Conservation (phyloP, 2,888 invertebrate genomes). For the Rhaphigaster nebulosa region DNA sequence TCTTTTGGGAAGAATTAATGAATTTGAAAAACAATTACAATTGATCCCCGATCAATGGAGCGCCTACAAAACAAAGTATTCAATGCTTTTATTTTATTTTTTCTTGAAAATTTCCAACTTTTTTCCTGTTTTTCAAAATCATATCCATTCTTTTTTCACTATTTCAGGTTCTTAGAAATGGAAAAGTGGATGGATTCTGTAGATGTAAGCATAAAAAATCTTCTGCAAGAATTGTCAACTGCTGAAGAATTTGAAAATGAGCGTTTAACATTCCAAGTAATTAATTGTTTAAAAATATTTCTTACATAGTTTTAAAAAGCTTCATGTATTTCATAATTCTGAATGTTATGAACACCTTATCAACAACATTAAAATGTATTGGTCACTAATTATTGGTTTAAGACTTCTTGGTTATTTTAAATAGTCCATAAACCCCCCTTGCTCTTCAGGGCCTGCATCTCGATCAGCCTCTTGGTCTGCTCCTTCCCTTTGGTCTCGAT, state of each 20-base stretch:
- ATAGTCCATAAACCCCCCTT: too few relatives aligned
- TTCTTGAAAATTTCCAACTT: background rate
- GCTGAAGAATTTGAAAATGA: conserved; percentile 92
- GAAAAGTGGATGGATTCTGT: conserved; percentile 92
- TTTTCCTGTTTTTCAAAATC: background rate
- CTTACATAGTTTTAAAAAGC: background rate
- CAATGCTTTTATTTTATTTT: background rate
- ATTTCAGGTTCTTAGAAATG: conserved; percentile 80
- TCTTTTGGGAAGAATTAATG: conserved; percentile 79
- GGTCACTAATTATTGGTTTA: too few relatives aligned
- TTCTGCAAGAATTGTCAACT: conserved; percentile 86
- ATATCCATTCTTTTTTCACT: conserved; percentile 39
- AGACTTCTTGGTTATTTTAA: too few relatives aligned
- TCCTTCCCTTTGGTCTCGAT: too few relatives aligned
- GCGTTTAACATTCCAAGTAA: conserved; percentile 79
- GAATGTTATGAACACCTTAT: too few relatives aligned
- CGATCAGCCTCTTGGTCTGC: too few relatives aligned
- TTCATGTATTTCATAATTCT: background rate
- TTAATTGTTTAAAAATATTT: background rate
- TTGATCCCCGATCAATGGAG: conserved; percentile 94
- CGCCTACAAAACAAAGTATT: conserved; percentile 80
- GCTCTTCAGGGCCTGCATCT: too few relatives aligned
- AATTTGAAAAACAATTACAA: conserved; percentile 80
- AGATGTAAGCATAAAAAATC: conserved; percentile 84
- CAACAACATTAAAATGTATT: too few relatives aligned